Base-by-base conservation (phyloP, 2,113 vertebrate genomes). In the Larimichthys polyactis region DNA sequence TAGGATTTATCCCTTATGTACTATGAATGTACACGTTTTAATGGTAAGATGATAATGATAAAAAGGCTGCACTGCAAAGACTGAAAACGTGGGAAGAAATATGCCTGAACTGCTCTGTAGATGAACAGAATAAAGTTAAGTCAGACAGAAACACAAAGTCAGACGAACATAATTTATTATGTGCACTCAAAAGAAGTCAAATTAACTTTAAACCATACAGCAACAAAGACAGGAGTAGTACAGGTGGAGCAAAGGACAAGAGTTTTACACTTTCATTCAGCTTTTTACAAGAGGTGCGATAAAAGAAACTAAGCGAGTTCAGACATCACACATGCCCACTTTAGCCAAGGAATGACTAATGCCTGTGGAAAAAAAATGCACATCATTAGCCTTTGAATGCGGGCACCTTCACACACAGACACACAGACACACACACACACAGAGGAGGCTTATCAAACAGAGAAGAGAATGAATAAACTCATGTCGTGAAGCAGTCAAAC, bases 331-430 rank as follows among this genome's bases (percentile, higher is more conserved):
- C 64, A 66, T 14, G 20, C 44, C 51, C 64, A 58, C 64, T 71
- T 19, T 66, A 78, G 66, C 69, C 51, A 36, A 15, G 22, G 54
- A 72, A 72, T 84, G 74, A 86, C 82, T 83, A 85, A 83, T 86
- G 71, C 62, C 76, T 43, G 48, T 24, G 43, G 80, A 68, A 65
- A 24, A 36, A 36, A 12, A 72, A 64, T 27, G 51, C 78, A 63
- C 58, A 84, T 84, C 57, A 84, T 44, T 70, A 71, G 68, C 44
- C 51, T 85, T 71, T 79, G 71, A 71, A 77, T 36, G 19, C 36
- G 9, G 67, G 44, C 73, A 77, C 81, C 51, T 58, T 64, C 24
- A 51, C 51, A 64, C 46, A 66, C 48, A 36, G 11, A 55, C 57
- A 57, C 71, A 52, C 24, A 64, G 48, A 73, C 55, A 29, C 24